phyloP scores from a whole-genome alignment of 2,888 invertebrate genomes.

The Altica lythri region DNA sequence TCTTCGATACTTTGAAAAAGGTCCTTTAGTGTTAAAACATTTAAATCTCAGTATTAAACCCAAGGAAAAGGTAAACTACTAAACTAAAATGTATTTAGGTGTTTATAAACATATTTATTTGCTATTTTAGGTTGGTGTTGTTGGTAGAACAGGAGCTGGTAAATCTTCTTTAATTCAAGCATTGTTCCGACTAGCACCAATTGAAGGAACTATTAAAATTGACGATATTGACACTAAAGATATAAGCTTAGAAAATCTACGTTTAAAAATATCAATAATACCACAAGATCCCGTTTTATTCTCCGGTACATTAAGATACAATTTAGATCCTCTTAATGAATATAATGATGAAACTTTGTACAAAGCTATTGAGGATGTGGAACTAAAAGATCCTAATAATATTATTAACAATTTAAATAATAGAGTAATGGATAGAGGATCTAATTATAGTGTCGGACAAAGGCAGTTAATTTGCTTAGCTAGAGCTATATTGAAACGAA shows the following conservation, averaged over 20 bases:
- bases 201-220: slow-evolving; percentile 72
- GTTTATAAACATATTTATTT: too few species aligned
- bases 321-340: slow-evolving; percentile 75
- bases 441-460: slow-evolving; percentile 89
- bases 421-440: slow-evolving; percentile 76
- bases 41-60: slow-evolving; percentile 70
- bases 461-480: slow-evolving; percentile 89
- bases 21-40: slow-evolving; percentile 74
- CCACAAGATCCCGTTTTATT: slow-evolving; percentile 74
- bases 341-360: slow-evolving; percentile 72
- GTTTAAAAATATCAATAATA: slow-evolving; percentile 63
- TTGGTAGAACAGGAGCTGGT: slow-evolving; percentile 84
- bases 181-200: slow-evolving; percentile 74
- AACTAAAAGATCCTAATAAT: slow-evolving; percentile 69
- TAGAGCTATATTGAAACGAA: slow-evolving; percentile 82
- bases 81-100: too few species aligned
- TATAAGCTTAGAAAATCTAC: slow-evolving; percentile 63
- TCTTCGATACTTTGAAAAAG: slow-evolving; percentile 71
- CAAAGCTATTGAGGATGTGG: slow-evolving; percentile 75
- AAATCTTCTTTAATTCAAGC: slow-evolving; percentile 80
- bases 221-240: slow-evolving; percentile 68
- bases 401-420: slow-evolving; percentile 67
- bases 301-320: slow-evolving; percentile 72
- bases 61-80: slow-evolving; percentile 73
- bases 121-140: slow-evolving; percentile 81